Evolutionary conservation across 2,888 invertebrate species (phyloP).

Genomic region (Microchrysa polita): DNA sequence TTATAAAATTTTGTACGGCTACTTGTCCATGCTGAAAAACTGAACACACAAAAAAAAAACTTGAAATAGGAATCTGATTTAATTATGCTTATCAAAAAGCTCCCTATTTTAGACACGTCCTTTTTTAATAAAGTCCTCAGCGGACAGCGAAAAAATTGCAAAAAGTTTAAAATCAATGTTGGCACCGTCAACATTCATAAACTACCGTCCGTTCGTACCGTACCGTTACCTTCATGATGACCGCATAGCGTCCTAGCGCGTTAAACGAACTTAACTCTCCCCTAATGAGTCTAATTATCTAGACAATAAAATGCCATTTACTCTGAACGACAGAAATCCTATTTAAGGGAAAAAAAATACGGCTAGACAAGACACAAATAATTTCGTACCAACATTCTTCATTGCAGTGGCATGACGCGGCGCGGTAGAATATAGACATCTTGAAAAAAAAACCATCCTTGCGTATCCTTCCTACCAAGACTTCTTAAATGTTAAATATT

Average conservation of each 20-base stretch:
- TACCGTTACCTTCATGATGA: no score
- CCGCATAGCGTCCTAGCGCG: neutral
- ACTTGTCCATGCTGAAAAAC: no score
- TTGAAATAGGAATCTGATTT: neutral
- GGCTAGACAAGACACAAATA: neutral
- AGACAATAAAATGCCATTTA: constrained; percentile 20
- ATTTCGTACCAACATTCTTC: constrained; percentile 2
- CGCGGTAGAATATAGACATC: no score
- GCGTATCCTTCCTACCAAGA: neutral
- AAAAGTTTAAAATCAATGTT: neutral
- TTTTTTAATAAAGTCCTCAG: neutral
- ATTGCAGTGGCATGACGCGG: neutral
- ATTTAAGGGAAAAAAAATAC: no score
- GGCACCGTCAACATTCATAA: no score
- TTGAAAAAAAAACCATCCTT: no score
- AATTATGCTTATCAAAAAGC: constrained; percentile 11
- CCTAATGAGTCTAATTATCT: constrained; percentile 11
- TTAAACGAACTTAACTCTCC: constrained; percentile 7
- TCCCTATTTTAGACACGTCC: neutral
- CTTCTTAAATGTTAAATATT: no score
- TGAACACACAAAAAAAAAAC: no score
- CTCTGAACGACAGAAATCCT: neutral
- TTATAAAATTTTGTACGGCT: no score
- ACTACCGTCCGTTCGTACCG: no score
- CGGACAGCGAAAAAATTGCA: neutral